A percentile compares a stretch with the other conserved stretches of the same genome.
phyloP scores from a whole-genome alignment of 2,113 vertebrate genomes.

The Zosterops lateralis region DNA sequence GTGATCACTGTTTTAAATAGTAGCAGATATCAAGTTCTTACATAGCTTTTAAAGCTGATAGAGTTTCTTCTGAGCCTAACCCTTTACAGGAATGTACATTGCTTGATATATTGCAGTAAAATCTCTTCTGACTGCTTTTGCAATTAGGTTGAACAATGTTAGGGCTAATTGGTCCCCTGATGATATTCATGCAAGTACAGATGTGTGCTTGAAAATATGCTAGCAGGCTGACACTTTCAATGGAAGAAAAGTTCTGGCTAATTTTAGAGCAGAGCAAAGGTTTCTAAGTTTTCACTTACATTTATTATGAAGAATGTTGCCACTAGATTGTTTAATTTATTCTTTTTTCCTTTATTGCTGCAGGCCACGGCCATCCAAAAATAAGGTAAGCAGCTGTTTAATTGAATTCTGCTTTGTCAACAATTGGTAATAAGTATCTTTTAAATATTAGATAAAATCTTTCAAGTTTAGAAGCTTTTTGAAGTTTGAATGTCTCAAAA shows the following conservation, averaged over 20 bases:
- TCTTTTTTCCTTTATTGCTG: conserved; percentile 44
- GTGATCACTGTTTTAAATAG: neutral
- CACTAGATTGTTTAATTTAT: conserved; percentile 17
- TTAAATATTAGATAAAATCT: neutral
- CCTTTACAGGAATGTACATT: neutral
- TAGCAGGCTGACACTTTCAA: conserved; percentile 74
- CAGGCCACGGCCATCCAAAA: conserved; percentile 78
- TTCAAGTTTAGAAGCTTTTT: neutral
- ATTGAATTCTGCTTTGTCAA: neutral
- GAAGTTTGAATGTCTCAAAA: neutral
- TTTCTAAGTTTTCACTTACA: conserved; percentile 30
- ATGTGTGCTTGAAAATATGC: conserved; percentile 70
- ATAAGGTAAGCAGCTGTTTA: conserved; percentile 79
- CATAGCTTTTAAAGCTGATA: neutral
- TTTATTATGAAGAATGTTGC: conserved; percentile 57
- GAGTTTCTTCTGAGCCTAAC: neutral
- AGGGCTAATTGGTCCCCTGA: neutral
- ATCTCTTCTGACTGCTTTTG: neutral
- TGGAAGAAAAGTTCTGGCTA: conserved; percentile 78
- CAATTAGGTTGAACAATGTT: neutral
- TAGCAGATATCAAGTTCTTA: neutral
- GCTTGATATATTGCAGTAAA: neutral
- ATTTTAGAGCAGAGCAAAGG: conserved; percentile 76
- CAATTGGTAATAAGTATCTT: neutral
- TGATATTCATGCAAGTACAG: conserved; percentile 62